Percentiles rank a stretch among this genome's conserved stretches.
These are phyloP conservation scores for Theocolax elegans DNA, from an alignment of 1,140 invertebrate species.

Conservation along the genomic window DNA sequence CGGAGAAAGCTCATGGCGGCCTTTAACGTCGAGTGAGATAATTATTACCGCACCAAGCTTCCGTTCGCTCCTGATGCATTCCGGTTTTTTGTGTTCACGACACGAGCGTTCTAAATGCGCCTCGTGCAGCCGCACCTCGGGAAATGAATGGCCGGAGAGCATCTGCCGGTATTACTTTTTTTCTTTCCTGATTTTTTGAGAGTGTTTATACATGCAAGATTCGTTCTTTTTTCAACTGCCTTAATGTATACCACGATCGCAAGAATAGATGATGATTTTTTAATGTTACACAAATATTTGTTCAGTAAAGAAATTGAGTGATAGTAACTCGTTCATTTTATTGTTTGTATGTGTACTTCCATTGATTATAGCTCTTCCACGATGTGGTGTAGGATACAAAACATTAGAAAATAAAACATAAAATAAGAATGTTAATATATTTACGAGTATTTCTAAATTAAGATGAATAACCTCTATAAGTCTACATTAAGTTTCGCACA, in stretches of 20 bases:
- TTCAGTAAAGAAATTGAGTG: no score
- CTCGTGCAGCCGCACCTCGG: neutral
- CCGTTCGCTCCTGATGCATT: neutral
- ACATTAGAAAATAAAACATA: no score
- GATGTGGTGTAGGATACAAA: no score
- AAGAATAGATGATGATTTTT: no score
- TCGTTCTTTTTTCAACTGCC: neutral
- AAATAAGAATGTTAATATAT: no score
- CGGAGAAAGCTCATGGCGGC: neutral
- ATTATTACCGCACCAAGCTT: neutral
- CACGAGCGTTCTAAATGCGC: neutral
- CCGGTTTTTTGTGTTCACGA: neutral
- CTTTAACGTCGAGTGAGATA: neutral
- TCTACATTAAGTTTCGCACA: no score
- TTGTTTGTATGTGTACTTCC: no score
- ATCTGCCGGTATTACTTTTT: neutral
- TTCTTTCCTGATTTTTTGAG: neutral
- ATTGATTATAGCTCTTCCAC: no score
- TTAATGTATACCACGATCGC: neutral
- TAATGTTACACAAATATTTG: no score
- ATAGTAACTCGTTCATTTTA: no score
- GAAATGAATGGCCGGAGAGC: neutral
- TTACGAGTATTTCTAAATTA: no score
- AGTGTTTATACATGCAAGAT: neutral
- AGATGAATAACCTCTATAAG: no score